Percentiles rank a stretch among this genome's conserved stretches.
These are phyloP conservation scores for Neostethus bicornis DNA, from an alignment of 2,797 vertebrate genomes.

Conservation along the genomic window DNA sequence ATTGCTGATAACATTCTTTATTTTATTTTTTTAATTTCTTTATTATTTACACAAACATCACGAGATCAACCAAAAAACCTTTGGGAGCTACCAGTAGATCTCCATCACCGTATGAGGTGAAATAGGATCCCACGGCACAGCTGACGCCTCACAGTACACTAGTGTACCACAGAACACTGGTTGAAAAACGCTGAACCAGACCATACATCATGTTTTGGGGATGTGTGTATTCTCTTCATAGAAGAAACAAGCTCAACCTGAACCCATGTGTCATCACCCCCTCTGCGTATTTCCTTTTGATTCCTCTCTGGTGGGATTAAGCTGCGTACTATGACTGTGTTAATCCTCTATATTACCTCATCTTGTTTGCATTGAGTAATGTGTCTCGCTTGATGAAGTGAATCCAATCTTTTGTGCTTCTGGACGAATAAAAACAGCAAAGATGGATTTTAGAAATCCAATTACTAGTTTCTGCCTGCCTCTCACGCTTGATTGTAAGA, in stretches of 20 bases:
- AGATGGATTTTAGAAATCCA: conserved; percentile 69
- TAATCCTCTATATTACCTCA: conserved; percentile 64
- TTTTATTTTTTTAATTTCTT: too few relatives aligned
- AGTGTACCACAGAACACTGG: too few relatives aligned
- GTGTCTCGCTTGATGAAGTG: conserved; percentile 56
- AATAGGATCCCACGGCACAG: too few relatives aligned
- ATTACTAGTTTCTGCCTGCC: conserved; percentile 58
- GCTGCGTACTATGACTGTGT: conserved; percentile 43
- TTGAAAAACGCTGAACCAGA: too few relatives aligned
- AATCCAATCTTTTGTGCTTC: conserved; percentile 61
- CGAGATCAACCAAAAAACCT: too few relatives aligned
- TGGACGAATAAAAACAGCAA: conserved; percentile 44
- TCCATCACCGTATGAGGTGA: too few relatives aligned
- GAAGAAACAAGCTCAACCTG: conserved; percentile 39
- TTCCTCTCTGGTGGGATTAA: conserved; percentile 48
- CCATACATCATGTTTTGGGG: conserved; percentile 65
- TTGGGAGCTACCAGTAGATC: too few relatives aligned
- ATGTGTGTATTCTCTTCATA: conserved; percentile 37
- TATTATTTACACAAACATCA: too few relatives aligned
- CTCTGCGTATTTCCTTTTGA: conserved; percentile 56
- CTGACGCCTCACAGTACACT: too few relatives aligned
- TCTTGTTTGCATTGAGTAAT: conserved; percentile 59
- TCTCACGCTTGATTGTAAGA: conserved; percentile 54
- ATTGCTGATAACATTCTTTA: too few relatives aligned
- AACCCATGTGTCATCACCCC: conserved; percentile 52